Evolutionary conservation across 2,888 invertebrate species (phyloP), one percentile per base, ranked within the genome.

Genomic region (Oegoconia quadripuncta): DNA sequence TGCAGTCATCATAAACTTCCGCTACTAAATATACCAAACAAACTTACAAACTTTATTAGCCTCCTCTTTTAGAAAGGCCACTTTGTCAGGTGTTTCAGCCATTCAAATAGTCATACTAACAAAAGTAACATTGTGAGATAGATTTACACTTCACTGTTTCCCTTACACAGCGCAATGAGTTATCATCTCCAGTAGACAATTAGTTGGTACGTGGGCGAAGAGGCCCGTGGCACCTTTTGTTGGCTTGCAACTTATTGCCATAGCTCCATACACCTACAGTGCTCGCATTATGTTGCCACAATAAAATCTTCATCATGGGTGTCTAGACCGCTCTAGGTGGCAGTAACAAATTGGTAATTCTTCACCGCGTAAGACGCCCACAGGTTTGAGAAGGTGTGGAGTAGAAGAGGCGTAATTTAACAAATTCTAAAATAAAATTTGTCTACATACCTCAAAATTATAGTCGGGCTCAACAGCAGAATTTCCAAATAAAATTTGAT

Each of bases 261-360:
- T 58, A 60, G 63, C 56, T 60, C 63, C 52, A 59, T 61, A 72
- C 77, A 71, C 73, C 68, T 68, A 72, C 70, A 49, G 46, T 41
- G 26, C 16, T 7, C 12, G 58, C 56, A 66, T 73, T 75, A 75
- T 71, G 64, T 55, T 59, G 45, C 52, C 56, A 76, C 71, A 78
- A 76, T 78, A 76, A 76, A 77, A 76, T 74, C 76, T 72, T 72
- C 74, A 79, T 76, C 75, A 72, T 74, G 70, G 60, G 52, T 62
- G 64, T 65, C 64, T 63, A 52, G 58, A 64, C 56, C 62, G 56
- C 52, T 44, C 44, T 49, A 44, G 48, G 50, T 59, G 64, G 71
- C 64, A 77, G 74, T 74, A 71, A 81, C 79, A 77, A 80, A 81
- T 78, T 80, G 77, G 73, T 72, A 65, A 73, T 77, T 73, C 73